Evolutionary conservation across 1,140 invertebrate genomes (phyloP), one percentile per base, ranked within the genome.

Genomic region (Drosophila pallidifrons): DNA sequence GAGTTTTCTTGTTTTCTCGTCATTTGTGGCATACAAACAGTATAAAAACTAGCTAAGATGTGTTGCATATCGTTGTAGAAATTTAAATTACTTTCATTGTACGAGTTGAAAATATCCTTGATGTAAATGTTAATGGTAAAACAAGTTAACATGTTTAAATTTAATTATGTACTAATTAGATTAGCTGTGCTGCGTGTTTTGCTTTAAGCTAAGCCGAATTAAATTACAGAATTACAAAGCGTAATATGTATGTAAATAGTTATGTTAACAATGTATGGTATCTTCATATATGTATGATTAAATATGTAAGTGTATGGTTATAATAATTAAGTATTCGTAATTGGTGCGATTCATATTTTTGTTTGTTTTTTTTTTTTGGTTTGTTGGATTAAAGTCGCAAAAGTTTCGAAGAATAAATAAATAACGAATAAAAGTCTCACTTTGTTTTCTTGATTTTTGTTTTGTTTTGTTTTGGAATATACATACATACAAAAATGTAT

Each of bases 21-120:
- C 8, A 51, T 58, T 30, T 32, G 43, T 66, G 69, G 74, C 68
- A 64, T 86, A 86, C 69, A 75, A 83, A 81, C 69, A 59, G 74
- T 81, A 81, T 54, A 86, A 85, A 86, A 81, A 75, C 78, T 85
- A 81, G 78, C 78, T 85, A 85, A 64, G 46, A 35, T 67, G 52
- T 25, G 32, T 43, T 57, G 25, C 47, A n/a, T 25, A 25, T 55
- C 49, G 30, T 64, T 64, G 59, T 28, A 46, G 6, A 38, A 64
- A 35, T 64, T 11, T 45, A 60, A 60, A 60, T 60, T 30, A 49
- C 46, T 43, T 52, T 59, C 15, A 30, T 41, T 15, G 41, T 43
- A 47, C 51, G 73, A 81, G 60, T 47, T 82, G 59, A 70, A 73
- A 66, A 49, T 65, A 69, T 79, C 49, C 54, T 79, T 69, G 77